These are phyloP conservation scores for Umimayanthus kanabou DNA, from an alignment of 92 coral and sea anemone genomes.

Conservation along the genomic window DNA sequence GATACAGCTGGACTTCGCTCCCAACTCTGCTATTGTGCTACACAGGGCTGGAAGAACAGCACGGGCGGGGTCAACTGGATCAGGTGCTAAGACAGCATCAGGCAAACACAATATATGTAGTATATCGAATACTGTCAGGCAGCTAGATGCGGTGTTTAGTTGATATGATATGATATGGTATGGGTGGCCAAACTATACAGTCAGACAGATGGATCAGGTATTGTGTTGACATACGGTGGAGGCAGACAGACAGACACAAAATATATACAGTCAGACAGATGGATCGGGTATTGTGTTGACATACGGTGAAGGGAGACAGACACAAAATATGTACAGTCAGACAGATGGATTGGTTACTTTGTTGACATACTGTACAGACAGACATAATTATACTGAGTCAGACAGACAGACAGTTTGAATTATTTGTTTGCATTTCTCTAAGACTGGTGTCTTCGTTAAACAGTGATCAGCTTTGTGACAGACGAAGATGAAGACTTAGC, in stretches of 20 bases:
- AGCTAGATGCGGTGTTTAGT: background rate
- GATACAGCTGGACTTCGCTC: conserved; percentile 94
- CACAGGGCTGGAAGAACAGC: conserved; percentile 97
- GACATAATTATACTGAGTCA: too few relatives aligned
- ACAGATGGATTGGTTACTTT: background rate
- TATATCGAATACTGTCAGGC: background rate
- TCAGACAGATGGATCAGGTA: background rate
- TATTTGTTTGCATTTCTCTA: background rate
- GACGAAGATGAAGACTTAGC: conserved; percentile 80
- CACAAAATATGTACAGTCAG: too few relatives aligned
- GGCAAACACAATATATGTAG: too few relatives aligned
- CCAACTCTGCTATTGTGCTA: conserved; percentile 79
- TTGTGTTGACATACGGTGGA: background rate
- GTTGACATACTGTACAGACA: too few relatives aligned
- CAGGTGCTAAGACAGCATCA: conserved; percentile 53
- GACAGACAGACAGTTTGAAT: background rate
- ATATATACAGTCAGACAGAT: background rate
- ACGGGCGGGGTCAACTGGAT: conserved; percentile 85
- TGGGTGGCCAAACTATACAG: too few relatives aligned
- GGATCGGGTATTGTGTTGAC: background rate
- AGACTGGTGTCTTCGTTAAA: conserved; percentile 24
- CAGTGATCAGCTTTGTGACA: conserved; percentile 87
- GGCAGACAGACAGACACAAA: background rate
- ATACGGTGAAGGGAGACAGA: background rate
- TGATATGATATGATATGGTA: background rate